Conservation (phyloP, 2,888 invertebrate species). For the Cancer borealis region DNA sequence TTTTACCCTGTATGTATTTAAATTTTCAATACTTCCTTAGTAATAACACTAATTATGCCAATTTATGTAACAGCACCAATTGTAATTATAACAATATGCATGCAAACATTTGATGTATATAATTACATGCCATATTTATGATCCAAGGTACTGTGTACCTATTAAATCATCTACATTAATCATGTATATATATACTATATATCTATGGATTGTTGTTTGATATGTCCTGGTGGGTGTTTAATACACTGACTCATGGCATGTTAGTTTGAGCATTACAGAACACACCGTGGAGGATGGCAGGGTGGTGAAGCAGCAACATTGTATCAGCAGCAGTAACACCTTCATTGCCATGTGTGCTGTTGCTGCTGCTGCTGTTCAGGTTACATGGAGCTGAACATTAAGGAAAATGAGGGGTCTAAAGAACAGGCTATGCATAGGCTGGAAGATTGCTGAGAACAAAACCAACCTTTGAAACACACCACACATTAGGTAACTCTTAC, state of each 20-base stretch:
- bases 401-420: background rate
- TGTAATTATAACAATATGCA: slow-evolving; percentile 66
- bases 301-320: background rate
- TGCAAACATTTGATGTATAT: slow-evolving; percentile 74
- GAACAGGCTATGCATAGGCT: no score
- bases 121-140: slow-evolving; percentile 74
- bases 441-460: no score
- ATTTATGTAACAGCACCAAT: slow-evolving; percentile 66
- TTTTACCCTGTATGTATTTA: slow-evolving; percentile 56
- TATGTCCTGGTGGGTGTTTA: slow-evolving; percentile 47
- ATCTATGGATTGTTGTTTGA: slow-evolving; percentile 65
- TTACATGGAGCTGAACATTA: background rate
- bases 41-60: slow-evolving; percentile 61
- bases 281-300: background rate
- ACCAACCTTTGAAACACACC: no score
- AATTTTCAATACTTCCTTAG: slow-evolving; percentile 36
- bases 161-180: slow-evolving; percentile 72
- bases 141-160: slow-evolving; percentile 73
- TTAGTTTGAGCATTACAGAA: background rate
- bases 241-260: background rate
- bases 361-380: background rate
- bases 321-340: background rate
- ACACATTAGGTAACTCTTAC: background rate
- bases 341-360: background rate
- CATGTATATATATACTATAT: slow-evolving; percentile 68